Evolutionary conservation across 2,888 invertebrate species (phyloP), one percentile per base, ranked within the genome.

Genomic region (Fragum whitleyi): DNA sequence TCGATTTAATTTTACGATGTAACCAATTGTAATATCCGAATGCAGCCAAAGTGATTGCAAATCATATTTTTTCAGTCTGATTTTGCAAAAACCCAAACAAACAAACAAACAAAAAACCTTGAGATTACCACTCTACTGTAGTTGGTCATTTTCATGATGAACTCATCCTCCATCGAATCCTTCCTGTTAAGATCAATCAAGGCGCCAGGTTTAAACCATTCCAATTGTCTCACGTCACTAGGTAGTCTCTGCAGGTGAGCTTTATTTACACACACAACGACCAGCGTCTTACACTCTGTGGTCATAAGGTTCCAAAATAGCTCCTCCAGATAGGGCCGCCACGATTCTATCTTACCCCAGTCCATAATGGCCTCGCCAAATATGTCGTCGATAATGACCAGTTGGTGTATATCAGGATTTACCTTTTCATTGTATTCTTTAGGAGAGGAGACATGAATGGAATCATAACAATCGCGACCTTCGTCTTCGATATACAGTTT

Each of bases 371-470:
- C 81, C 62, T 74, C 67, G 19, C 87, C 87, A 81, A 88, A 88
- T 39, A 88, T 85, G 42, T 88, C 84, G 71, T 88, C 87, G 21
- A 88, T 74, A 6, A 88, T 71, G 36, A 88, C 73, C n/a, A 86
- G 76, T 69, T 86, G 85, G 19, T 79, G 67, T 36, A 75, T 70
- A n/a, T 68, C 71, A 0, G 76, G 55, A 21, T 88, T 72, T 1
- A 86, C 84, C 28, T 79, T 81, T 23, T 47, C 53, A 36, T 71
- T 73, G 78, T 83, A 88, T 28, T 88, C 87, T 16, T 80, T 74
- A n/a, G 81, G 79, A 14, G 75, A 71, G 16, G 73, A 81, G 23
- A 86, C 71, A 7, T 61, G 65, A 1, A 88, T 78, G n/a, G 80
- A 73, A n/a, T 73, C 70, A 59, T 86, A 87, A 26, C 71, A 53